A percentile compares a stretch with the other conserved stretches of the same genome.
Conservation (phyloP, 2,113 vertebrate species). For the Naja naja region DNA sequence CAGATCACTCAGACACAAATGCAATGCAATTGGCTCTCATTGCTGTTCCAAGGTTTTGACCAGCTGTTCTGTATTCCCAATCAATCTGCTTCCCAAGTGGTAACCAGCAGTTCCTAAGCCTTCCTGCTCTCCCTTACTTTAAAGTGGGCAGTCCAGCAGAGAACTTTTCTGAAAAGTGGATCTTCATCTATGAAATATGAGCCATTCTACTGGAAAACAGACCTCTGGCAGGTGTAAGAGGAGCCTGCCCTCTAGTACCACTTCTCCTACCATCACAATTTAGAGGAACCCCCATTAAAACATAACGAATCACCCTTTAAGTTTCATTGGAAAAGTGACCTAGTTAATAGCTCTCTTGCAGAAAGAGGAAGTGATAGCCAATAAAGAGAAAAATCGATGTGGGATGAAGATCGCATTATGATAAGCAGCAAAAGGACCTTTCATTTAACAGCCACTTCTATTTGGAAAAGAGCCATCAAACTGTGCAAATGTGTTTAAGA, state of each 20-base stretch:
- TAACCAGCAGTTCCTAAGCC: not conserved
- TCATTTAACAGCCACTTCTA: conserved; percentile 72
- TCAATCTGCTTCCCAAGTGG: not conserved
- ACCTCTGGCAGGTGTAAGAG: not conserved
- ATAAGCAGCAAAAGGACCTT: conserved; percentile 66
- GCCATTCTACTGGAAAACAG: not conserved
- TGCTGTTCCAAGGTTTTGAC: not conserved
- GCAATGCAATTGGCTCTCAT: not conserved
- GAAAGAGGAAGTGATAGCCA: conserved; percentile 86
- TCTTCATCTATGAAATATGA: not conserved
- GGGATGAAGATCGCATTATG: conserved; percentile 61
- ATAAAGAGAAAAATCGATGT: conserved; percentile 76
- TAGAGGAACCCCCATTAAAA: conserved; percentile 77
- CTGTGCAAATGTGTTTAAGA: conserved; percentile 51
- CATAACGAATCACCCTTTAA: conserved; percentile 78
- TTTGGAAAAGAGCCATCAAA: conserved; percentile 71
- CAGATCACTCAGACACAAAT: not conserved
- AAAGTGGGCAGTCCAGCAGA: not conserved
- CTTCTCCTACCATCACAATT: conserved; percentile 41
- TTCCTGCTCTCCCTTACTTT: not conserved
- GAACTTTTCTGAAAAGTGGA: not conserved
- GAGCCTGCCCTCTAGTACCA: too few species aligned
- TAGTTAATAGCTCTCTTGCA: conserved; percentile 85
- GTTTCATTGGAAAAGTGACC: conserved; percentile 82
- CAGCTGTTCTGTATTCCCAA: not conserved